Conservation (phyloP, 2,888 invertebrate species). For the Vanessa cardui region DNA sequence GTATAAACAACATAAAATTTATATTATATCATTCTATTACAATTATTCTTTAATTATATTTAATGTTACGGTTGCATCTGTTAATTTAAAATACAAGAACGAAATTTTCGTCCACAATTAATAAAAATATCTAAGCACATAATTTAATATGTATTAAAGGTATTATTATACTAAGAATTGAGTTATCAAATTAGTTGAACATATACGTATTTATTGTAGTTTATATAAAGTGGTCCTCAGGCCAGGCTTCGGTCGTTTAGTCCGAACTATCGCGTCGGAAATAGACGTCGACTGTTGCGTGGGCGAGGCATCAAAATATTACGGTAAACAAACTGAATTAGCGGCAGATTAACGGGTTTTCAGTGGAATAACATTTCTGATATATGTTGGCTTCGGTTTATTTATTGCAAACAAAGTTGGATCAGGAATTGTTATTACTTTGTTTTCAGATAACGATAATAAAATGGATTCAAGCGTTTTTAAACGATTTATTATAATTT, state of each 20-base stretch:
- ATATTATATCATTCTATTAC: too few species aligned
- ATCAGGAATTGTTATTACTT: conserved; percentile 15
- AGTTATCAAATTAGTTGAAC: background rate
- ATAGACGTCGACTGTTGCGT: conserved; percentile 63
- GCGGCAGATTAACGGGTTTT: conserved; percentile 44
- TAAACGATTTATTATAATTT: background rate
- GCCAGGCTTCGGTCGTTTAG: conserved; percentile 30
- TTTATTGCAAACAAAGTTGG: conserved; percentile 33
- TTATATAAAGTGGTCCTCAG: conserved; percentile 32
- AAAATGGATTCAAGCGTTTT: background rate
- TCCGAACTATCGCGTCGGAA: conserved; percentile 50
- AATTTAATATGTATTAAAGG: too few species aligned
- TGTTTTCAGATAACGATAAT: conserved; percentile 8
- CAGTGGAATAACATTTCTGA: conserved; percentile 40
- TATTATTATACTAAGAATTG: too few species aligned
- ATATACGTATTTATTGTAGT: conserved; percentile 20
- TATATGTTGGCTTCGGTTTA: conserved; percentile 39
- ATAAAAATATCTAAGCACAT: too few species aligned
- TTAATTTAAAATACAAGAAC: too few species aligned
- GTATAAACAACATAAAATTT: too few species aligned
- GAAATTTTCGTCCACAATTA: too few species aligned
- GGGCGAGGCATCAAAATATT: conserved; percentile 68
- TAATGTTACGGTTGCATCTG: too few species aligned
- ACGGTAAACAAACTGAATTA: conserved; percentile 66
- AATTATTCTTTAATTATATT: too few species aligned